Evolutionary conservation across 2,113 vertebrate genomes (phyloP).

Genomic region (Vulpes lagopus): DNA sequence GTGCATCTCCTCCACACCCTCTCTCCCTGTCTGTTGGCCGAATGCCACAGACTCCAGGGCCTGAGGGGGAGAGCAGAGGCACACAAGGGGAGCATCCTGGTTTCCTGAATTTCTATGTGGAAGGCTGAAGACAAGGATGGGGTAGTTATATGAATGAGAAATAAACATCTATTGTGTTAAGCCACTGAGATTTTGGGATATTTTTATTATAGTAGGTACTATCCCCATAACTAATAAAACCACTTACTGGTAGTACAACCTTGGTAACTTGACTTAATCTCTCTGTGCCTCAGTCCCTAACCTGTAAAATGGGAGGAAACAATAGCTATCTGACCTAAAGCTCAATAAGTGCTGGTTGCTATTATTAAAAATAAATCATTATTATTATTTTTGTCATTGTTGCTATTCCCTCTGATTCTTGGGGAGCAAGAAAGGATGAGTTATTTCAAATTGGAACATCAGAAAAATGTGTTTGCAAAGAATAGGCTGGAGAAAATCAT

Average conservation of each 20-base stretch:
- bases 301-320: constrained; percentile 6
- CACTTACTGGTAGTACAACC: not conserved
- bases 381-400: not conserved
- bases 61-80: not conserved
- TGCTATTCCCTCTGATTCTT: not conserved
- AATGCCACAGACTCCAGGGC: not conserved
- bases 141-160: not conserved
- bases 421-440: not conserved
- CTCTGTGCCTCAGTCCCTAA: not conserved
- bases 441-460: not conserved
- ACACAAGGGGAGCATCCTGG: not conserved
- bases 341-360: not conserved
- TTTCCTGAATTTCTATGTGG: not conserved
- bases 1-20: fast-evolving
- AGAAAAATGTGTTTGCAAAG: constrained; percentile 44
- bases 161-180: not conserved
- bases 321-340: not conserved
- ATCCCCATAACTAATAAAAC: not conserved
- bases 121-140: not conserved
- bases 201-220: not conserved
- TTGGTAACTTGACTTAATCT: not conserved
- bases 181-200: not conserved
- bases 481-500: not conserved
- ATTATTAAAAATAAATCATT: constrained; percentile 13
- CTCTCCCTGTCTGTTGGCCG: not conserved